Base-by-base conservation (phyloP, 2,888 invertebrate species). In the Parnassius apollo region DNA sequence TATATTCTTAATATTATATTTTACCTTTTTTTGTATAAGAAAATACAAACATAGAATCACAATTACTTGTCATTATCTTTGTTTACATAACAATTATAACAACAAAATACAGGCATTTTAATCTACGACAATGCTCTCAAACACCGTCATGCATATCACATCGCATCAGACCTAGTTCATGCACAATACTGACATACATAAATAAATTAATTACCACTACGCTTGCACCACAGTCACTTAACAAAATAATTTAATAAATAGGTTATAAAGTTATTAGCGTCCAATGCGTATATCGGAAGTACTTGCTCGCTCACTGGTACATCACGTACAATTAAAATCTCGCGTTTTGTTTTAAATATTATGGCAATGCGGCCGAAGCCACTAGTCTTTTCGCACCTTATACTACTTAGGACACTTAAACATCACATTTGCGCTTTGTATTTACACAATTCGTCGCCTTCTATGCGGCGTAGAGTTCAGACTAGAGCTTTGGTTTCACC, bases 361-460 rank as follows among this genome's bases (percentile, higher is more conserved):
- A 91, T 91, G 91, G 91, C 91, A 91, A 82, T 77, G 86, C 87
- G 87, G 86, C 71, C 71, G 69, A 69, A 75, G 48, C 90, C 89
- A 86, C 86, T 81, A 87, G 88, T 89, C 87, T 86, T 78, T 84
- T 75, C 69, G 74, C 74, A 71, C 44, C 83, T 90, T 85, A 89
- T 79, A 83, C 89, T 90, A 91, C 85, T 90, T 91, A 91, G 89
- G 90, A 91, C 90, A 91, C 89, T 84, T 88, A 76, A 87, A 88
- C 86, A 91, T 91, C 91, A 91, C 91, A 91, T 90, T 88, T 90
- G 90, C 89, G 90, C 91, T 91, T 91, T 88, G 75, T 89, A 88
- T 91, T 73, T 90, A 91, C 88, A 91, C 83, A 70, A 74, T 70
- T 66, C 82, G 82, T 80, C 82, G 77, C 77, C 55, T 68, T 69